Evolutionary conservation across 2,888 invertebrate genomes (phyloP).

Genomic region (Aspidiotus destructor): DNA sequence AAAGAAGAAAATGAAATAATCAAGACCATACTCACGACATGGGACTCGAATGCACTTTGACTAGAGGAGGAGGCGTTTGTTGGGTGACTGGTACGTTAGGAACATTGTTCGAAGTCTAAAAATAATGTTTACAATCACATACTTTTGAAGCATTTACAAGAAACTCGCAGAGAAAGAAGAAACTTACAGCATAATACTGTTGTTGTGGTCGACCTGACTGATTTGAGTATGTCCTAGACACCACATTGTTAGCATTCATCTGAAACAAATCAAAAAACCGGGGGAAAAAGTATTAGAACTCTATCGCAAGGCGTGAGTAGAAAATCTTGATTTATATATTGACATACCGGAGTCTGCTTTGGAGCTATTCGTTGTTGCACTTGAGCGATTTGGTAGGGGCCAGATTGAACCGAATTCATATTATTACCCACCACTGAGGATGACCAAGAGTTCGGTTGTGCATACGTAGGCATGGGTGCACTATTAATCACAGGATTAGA

Average conservation of each 20-base stretch:
- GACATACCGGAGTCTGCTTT: conserved; percentile 10
- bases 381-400: conserved; percentile 7
- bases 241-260: conserved; percentile 19
- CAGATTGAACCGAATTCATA: conserved; percentile 2
- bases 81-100: conserved; percentile 9
- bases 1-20: not conserved
- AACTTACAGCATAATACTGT: conserved; percentile 12
- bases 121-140: not conserved
- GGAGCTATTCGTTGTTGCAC: conserved; percentile 3
- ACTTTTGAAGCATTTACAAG: too few relatives aligned
- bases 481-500: conserved; percentile 26
- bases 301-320: not conserved
- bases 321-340: not conserved
- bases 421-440: conserved; percentile 10
- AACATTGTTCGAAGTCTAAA: conserved; percentile 9
- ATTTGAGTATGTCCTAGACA: conserved; percentile 4
- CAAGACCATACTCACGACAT: conserved; percentile 42
- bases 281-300: not conserved
- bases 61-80: conserved; percentile 44
- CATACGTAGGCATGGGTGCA: conserved; percentile 10
- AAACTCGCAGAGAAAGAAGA: too few relatives aligned
- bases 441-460: conserved; percentile 2
- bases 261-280: not conserved
- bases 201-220: not conserved
- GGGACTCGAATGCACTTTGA: conserved; percentile 46